Percentiles rank a stretch among this genome's conserved stretches.
phyloP scores from a whole-genome alignment of 1,140 invertebrate species.

The Nylanderia fulva region DNA sequence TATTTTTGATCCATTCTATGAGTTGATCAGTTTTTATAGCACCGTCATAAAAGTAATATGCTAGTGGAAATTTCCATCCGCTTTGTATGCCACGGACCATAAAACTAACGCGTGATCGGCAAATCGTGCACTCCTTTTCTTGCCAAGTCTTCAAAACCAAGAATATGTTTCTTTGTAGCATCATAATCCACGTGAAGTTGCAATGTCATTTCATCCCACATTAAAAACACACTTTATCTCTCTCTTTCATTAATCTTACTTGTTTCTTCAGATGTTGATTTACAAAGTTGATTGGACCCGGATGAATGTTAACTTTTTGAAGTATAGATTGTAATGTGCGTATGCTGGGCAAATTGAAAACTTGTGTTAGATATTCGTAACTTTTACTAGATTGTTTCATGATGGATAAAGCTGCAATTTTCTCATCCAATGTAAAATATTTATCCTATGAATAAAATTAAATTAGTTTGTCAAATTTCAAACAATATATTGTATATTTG shows the following conservation, averaged over 20 bases:
- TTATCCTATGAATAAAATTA: conserved; percentile 33
- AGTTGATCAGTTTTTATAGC: conserved; percentile 29
- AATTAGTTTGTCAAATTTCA: background rate
- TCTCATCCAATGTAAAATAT: conserved; percentile 46
- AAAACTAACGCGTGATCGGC: conserved; percentile 49
- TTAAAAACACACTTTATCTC: conserved; percentile 51
- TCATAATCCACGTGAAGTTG: conserved; percentile 38
- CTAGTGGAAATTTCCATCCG: conserved; percentile 52
- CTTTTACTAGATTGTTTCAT: conserved; percentile 54
- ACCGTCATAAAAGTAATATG: conserved; percentile 51
- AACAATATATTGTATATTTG: background rate
- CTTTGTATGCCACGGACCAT: conserved; percentile 49
- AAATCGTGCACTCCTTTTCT: background rate
- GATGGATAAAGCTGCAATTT: conserved; percentile 53
- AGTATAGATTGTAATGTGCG: conserved; percentile 33
- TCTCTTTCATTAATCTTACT: conserved; percentile 46
- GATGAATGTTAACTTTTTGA: conserved; percentile 48
- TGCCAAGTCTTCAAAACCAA: conserved; percentile 42
- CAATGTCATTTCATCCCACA: conserved; percentile 51
- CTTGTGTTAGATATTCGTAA: conserved; percentile 35
- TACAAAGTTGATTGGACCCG: conserved; percentile 44
- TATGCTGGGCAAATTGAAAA: conserved; percentile 48
- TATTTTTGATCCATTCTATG: conserved; percentile 16
- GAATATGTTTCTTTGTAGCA: conserved; percentile 17
- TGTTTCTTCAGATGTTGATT: conserved; percentile 27